Conservation (phyloP, 2,797 vertebrate genomes). For the Spinus pinus region DNA sequence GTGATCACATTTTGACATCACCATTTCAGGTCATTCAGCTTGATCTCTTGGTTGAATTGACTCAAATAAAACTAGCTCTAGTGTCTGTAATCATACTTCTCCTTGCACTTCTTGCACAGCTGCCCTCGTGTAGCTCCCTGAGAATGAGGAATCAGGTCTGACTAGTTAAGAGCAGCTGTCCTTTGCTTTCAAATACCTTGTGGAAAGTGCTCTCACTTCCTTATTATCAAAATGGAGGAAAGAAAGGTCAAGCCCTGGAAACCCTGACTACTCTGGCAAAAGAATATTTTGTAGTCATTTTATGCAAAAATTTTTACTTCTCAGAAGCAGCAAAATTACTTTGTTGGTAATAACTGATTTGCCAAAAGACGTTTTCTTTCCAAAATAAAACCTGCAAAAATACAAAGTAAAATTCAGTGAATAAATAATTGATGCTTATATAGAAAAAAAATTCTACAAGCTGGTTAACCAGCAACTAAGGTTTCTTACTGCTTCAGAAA, state of each 20-base stretch:
- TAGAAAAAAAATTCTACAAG: neutral
- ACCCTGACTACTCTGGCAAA: neutral
- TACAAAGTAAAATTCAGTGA: neutral
- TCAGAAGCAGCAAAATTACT: neutral
- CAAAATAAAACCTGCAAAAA: neutral
- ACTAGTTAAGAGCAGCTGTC: neutral
- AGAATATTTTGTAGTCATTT: neutral
- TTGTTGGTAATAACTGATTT: neutral
- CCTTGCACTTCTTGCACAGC: neutral
- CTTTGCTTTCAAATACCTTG: neutral
- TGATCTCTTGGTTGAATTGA: neutral
- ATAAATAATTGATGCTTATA: neutral
- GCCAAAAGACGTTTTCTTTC: neutral
- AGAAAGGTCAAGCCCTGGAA: neutral
- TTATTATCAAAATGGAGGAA: neutral
- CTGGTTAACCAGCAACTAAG: fast-evolving
- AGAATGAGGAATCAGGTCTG: neutral
- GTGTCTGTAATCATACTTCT: neutral
- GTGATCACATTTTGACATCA: neutral
- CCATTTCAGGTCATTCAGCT: neutral
- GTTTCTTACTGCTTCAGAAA: neutral
- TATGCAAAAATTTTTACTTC: neutral
- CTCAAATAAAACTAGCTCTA: neutral
- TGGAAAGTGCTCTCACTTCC: neutral
- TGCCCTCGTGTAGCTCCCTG: neutral